These are phyloP conservation scores for Microchrysa polita DNA, from an alignment of 2,888 invertebrate species.

Conservation along the genomic window DNA sequence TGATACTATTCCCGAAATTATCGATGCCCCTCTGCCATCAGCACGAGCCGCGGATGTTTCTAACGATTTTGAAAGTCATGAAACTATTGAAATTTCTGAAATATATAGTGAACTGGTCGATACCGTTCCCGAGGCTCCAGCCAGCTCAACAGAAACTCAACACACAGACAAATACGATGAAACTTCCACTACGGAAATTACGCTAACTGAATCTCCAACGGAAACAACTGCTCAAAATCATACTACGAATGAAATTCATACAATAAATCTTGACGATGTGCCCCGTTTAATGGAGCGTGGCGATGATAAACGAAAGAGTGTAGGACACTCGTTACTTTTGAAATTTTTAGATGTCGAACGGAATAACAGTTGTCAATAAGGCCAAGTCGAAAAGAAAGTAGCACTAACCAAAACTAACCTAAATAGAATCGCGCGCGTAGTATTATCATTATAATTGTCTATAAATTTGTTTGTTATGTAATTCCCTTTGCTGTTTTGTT, in stretches of 20 bases:
- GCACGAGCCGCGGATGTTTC: no score
- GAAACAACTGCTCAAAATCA: background rate
- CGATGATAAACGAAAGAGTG: slow-evolving; percentile 27
- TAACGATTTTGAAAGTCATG: background rate
- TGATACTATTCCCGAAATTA: slow-evolving; percentile 24
- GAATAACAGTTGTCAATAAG: slow-evolving; percentile 25
- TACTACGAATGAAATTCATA: background rate
- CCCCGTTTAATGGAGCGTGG: background rate
- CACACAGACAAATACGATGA: background rate
- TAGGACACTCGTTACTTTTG: slow-evolving; percentile 35
- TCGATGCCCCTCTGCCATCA: background rate
- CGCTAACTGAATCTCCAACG: background rate
- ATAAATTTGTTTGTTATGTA: slow-evolving; percentile 23
- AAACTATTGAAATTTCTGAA: background rate
- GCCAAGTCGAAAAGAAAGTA: no score
- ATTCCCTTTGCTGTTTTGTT: background rate
- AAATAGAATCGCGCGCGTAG: slow-evolving; percentile 19
- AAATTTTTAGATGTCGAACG: slow-evolving; percentile 39
- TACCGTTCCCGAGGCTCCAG: background rate
- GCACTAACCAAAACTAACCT: slow-evolving; percentile 13
- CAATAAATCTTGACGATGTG: background rate
- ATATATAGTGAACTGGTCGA: background rate
- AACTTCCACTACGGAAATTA: background rate
- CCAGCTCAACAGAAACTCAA: background rate
- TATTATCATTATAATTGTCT: no score